Evolutionary conservation across 2,113 vertebrate species (phyloP).

Genomic region (Emydura subglobosa): DNA sequence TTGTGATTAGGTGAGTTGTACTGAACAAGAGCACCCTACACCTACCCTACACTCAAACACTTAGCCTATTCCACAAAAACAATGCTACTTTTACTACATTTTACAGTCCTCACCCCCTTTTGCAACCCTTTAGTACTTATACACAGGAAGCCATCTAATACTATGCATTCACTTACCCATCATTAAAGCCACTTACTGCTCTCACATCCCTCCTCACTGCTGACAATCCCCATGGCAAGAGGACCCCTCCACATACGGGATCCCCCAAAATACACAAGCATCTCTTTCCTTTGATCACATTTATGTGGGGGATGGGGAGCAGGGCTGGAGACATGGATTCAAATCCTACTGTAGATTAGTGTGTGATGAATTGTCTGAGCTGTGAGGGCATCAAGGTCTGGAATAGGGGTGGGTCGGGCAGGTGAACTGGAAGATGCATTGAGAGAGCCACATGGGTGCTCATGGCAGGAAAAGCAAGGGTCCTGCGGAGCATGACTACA

Average conservation of each 20-base stretch:
- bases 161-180: not conserved
- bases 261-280: not conserved
- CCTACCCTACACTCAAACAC: not conserved
- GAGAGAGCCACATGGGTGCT: not conserved
- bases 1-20: not conserved
- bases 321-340: not conserved
- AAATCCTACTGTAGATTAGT: not conserved
- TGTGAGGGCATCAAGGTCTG: not conserved
- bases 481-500: not conserved
- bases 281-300: conserved; percentile 36
- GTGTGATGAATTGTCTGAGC: not conserved
- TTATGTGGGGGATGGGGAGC: not conserved
- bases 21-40: not conserved
- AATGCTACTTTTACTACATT: not conserved
- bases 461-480: not conserved
- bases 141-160: not conserved
- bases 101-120: not conserved
- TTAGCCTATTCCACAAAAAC: not conserved
- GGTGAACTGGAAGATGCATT: not conserved
- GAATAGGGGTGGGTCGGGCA: not conserved
- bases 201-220: not conserved
- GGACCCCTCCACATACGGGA: not conserved
- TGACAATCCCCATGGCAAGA: not conserved
- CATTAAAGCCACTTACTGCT: not conserved
- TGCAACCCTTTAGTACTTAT: not conserved